Evolutionary conservation across 2,888 invertebrate genomes (phyloP), one percentile per base, ranked within the genome.

Genomic region (Agrotis clavis): DNA sequence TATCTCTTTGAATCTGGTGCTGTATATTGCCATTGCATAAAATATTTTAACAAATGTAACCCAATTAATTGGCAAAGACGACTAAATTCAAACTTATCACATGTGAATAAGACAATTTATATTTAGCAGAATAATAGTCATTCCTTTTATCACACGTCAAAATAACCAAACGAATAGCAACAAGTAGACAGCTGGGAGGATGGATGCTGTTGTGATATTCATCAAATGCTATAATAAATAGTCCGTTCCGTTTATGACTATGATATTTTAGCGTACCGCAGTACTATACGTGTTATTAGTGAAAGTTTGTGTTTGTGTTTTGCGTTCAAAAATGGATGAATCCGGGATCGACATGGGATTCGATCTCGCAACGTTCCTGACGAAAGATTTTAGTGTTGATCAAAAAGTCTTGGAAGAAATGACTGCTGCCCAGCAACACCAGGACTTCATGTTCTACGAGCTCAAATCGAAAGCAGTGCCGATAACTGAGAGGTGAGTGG

Each of bases 331-430:
- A 90, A 97, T 97, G 97, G 97, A 97, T 92, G 97, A 97, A 92
- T 97, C 97, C 86, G 97, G 97, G 83, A 97, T 97, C 86, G 97
- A 97, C 88, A 96, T 97, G 96, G 97, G 96, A 78, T 97, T 97
- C 89, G 97, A 97, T 94, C 96, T 97, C 88, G 97, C 96, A 76
- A 96, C 97, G 81, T 94, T 97, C 84, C 94, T 97, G 81, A 94
- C 96, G 81, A 97, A 96, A 88, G 96, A 96, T 91, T 95, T 94
- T 86, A 96, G 93, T 87, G 92, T 93, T 85, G 96, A 97, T 87
- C 95, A 95, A 88, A 96, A 93, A 91, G 95, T 95, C 81, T 94
- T 97, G 85, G 96, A 97, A 82, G 97, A 97, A 89, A 96, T 97
- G 92, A 95, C 96, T 59, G 92, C 96, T 35, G 94, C 96, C n/a